phyloP scores from a whole-genome alignment of 2,797 vertebrate species.

The Pseudocheirus occidentalis region DNA sequence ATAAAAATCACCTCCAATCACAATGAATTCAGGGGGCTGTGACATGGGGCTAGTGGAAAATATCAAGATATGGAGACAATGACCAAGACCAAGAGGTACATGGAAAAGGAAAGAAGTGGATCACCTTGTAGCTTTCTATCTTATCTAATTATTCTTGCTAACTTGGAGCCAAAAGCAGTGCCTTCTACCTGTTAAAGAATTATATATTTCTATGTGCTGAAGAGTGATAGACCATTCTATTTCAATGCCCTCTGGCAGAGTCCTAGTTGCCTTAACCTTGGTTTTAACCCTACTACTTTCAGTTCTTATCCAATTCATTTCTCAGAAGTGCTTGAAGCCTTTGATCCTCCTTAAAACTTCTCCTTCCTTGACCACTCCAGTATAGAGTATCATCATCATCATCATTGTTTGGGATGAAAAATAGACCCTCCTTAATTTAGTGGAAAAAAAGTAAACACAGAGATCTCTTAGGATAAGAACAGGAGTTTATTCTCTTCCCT shows the following conservation, averaged over 20 bases:
- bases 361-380: background rate
- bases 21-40: background rate
- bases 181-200: background rate
- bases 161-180: background rate
- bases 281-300: background rate
- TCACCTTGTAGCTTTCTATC: background rate
- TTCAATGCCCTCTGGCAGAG: background rate
- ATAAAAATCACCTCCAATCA: background rate
- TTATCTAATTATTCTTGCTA: background rate
- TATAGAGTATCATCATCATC: background rate
- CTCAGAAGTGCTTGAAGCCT: background rate
- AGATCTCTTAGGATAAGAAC: too few relatives aligned
- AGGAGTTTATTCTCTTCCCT: too few relatives aligned
- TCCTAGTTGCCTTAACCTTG: background rate
- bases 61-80: background rate
- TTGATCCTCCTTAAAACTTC: background rate
- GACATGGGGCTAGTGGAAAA: background rate
- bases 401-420: too few relatives aligned
- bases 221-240: background rate
- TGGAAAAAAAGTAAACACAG: too few relatives aligned
- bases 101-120: background rate
- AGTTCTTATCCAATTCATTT: background rate
- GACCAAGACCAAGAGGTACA: background rate
- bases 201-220: background rate
- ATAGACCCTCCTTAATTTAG: too few relatives aligned